Conservation (phyloP, 2,797 vertebrate species). For the Sparus aurata region DNA sequence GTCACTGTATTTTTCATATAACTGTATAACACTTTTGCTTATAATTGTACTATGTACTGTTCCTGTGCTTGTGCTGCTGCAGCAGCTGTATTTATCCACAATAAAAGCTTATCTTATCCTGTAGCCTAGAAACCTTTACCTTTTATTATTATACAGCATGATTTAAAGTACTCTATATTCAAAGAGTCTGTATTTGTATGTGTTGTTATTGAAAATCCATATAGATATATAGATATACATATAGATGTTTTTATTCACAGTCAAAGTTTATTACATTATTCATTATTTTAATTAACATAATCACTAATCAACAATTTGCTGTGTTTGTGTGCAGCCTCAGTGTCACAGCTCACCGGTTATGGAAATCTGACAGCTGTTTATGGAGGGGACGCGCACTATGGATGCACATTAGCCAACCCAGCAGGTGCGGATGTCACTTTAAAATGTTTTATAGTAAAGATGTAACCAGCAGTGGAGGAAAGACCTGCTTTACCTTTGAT, state of each 20-base stretch:
- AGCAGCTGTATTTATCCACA: not conserved
- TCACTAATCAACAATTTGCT: not conserved
- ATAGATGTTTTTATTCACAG: not conserved
- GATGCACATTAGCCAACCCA: conserved; percentile 46
- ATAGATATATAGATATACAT: not conserved
- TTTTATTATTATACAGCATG: not conserved
- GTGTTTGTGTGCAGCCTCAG: conserved; percentile 45
- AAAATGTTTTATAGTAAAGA: fast-evolving
- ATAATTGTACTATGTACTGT: not conserved
- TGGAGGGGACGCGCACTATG: conserved; percentile 34
- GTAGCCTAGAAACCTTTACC: not conserved
- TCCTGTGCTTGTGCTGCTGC: not conserved
- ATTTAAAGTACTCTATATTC: not conserved
- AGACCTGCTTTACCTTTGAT: too few species aligned
- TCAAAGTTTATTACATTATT: too few species aligned
- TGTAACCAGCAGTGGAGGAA: not conserved
- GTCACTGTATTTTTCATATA: too few species aligned
- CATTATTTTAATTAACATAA: not conserved
- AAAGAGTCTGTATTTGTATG: not conserved
- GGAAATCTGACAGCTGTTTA: conserved; percentile 42
- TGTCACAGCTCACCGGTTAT: conserved; percentile 21
- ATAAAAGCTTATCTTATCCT: not conserved
- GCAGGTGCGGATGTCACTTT: conserved; percentile 20
- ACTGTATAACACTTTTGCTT: too few species aligned
- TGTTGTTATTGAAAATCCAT: not conserved